These are phyloP conservation scores for Heloderma charlesbogerti DNA, from an alignment of 2,113 vertebrate genomes.

Conservation along the genomic window DNA sequence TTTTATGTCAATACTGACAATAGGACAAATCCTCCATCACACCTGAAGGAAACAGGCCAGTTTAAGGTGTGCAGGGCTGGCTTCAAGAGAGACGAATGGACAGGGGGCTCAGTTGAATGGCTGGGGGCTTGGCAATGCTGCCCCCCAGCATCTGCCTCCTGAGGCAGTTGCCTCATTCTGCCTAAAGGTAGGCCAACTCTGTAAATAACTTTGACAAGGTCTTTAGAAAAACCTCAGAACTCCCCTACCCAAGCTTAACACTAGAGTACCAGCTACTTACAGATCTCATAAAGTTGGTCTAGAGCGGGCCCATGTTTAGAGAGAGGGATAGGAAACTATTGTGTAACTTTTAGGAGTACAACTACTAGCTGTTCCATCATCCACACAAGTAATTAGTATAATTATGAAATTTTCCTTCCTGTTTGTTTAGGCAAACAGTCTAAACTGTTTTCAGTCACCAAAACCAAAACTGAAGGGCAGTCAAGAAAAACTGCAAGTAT, in stretches of 20 bases:
- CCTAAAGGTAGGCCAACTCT: too few species aligned
- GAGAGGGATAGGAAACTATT: neutral
- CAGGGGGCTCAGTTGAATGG: too few species aligned
- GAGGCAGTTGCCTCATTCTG: too few species aligned
- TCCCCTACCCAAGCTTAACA: neutral
- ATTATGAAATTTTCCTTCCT: neutral
- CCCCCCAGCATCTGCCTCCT: too few species aligned
- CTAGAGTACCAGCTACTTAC: neutral
- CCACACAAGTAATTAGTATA: neutral
- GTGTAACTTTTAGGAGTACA: neutral
- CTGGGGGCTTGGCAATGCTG: too few species aligned
- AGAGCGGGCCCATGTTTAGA: neutral
- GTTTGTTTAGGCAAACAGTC: neutral
- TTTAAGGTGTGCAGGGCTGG: too few species aligned
- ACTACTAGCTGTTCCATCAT: neutral
- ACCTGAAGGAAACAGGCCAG: too few species aligned
- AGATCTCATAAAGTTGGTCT: neutral
- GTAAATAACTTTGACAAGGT: neutral
- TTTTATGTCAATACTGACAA: too few species aligned
- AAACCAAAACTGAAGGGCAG: neutral
- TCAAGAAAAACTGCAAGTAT: neutral
- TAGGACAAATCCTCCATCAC: too few species aligned
- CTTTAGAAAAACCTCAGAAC: neutral
- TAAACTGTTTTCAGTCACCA: too few species aligned
- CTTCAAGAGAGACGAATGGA: too few species aligned